Evolutionary conservation across 1,140 invertebrate species (phyloP).

Genomic region (Adelges cooleyi): DNA sequence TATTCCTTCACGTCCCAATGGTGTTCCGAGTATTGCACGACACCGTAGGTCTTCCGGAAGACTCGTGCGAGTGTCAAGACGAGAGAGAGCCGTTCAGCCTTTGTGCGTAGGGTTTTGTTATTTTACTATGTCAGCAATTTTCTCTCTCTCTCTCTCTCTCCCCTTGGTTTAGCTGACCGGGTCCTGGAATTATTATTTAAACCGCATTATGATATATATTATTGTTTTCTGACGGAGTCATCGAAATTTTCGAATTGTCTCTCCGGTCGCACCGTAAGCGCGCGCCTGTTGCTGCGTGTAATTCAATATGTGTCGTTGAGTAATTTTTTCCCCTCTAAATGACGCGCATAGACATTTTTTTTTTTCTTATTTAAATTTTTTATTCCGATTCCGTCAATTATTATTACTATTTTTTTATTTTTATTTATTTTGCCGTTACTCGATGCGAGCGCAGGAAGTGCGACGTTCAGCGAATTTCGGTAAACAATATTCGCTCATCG

Average conservation of each 20-base stretch:
- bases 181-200: not conserved
- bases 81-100: too few relatives aligned
- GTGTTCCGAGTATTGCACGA: too few relatives aligned
- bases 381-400: too few relatives aligned
- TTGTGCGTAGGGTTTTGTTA: too few relatives aligned
- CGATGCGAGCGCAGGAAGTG: not conserved
- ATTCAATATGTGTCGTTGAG: conserved; percentile 1
- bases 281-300: not conserved
- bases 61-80: too few relatives aligned
- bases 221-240: conserved; percentile 8
- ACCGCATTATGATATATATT: not conserved
- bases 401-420: too few relatives aligned
- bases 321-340: not conserved
- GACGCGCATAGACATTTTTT: too few relatives aligned
- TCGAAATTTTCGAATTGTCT: not conserved
- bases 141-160: not conserved
- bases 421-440: not conserved
- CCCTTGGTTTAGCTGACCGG: not conserved
- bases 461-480: not conserved
- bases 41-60: too few relatives aligned
- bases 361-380: too few relatives aligned
- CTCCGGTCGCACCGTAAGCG: too few relatives aligned
- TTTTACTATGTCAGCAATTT: not conserved
- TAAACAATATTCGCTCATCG: conserved; percentile 9
- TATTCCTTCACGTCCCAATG: too few relatives aligned